Conservation (phyloP, 2,888 invertebrate species). For the Eupsilia transversa region DNA sequence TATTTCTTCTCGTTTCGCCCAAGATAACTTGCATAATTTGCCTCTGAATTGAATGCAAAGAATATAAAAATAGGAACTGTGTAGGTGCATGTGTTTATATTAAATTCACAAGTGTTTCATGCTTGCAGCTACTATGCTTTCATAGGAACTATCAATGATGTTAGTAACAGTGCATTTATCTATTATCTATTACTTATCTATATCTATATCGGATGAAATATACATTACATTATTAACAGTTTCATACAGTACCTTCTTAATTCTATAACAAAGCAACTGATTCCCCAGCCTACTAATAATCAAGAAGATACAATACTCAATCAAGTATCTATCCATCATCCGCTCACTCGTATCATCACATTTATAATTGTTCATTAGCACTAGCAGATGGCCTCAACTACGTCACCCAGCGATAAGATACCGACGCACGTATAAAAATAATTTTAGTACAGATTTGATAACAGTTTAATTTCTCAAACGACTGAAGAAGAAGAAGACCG, state of each 20-base stretch:
- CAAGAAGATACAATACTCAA: background rate
- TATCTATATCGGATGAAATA: conserved; percentile 3
- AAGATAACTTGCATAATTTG: conserved; percentile 1
- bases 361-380: conserved; percentile 24
- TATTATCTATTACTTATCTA: no score
- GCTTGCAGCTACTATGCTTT: background rate
- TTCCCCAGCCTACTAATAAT: background rate
- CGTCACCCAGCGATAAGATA: conserved; percentile 43
- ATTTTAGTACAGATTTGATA: conserved; percentile 35
- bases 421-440: conserved; percentile 6
- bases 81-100: background rate
- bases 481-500: background rate
- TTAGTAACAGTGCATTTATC: background rate
- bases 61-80: conserved; percentile 13
- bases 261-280: background rate
- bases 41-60: conserved; percentile 2
- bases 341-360: conserved; percentile 9
- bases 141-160: background rate
- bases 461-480: conserved; percentile 5
- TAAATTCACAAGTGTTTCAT: background rate
- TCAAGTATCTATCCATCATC: background rate
- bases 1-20: conserved; percentile 6
- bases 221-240: background rate
- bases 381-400: conserved; percentile 27
- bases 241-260: background rate